These are phyloP conservation scores for Ceratina calcarata DNA, from an alignment of 1,140 invertebrate species.

Conservation along the genomic window DNA sequence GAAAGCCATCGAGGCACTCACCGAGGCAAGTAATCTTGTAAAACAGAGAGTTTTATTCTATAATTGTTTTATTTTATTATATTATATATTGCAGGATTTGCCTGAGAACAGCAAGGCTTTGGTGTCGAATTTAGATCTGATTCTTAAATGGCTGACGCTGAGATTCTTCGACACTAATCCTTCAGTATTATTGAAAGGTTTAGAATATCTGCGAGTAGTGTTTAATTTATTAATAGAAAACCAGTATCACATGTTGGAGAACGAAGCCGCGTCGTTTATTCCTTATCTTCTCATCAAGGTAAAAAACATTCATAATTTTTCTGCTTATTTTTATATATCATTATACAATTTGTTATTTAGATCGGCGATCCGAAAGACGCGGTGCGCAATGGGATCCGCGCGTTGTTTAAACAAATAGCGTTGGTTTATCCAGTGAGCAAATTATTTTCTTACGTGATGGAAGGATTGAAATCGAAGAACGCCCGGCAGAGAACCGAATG, in stretches of 20 bases:
- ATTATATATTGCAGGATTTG: constrained; percentile 85
- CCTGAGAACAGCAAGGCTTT: constrained; percentile 88
- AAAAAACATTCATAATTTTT: too few species aligned
- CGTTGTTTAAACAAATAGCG: constrained; percentile 92
- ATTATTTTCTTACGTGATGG: constrained; percentile 94
- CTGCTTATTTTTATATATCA: background rate
- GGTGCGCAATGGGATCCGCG: constrained; percentile 92
- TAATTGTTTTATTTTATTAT: background rate
- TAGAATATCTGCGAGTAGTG: constrained; percentile 94
- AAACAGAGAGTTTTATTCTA: too few species aligned
- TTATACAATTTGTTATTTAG: constrained; percentile 77
- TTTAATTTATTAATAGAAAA: constrained; percentile 90
- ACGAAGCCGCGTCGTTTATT: constrained; percentile 95
- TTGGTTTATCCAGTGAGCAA: constrained; percentile 94
- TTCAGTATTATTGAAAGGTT: constrained; percentile 95
- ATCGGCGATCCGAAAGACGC: constrained; percentile 98
- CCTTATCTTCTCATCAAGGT: constrained; percentile 96
- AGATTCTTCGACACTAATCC: constrained; percentile 99
- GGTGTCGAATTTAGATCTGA: constrained; percentile 95
- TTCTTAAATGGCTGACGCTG: constrained; percentile 97
- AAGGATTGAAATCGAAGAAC: constrained; percentile 98
- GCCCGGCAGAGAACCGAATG: constrained; percentile 97
- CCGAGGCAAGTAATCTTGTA: too few species aligned
- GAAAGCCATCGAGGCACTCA: constrained; percentile 95
- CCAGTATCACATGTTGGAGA: constrained; percentile 92